Evolutionary conservation across 2,888 invertebrate genomes (phyloP), one percentile per base, ranked within the genome.

Genomic region (Clusia tigrina): DNA sequence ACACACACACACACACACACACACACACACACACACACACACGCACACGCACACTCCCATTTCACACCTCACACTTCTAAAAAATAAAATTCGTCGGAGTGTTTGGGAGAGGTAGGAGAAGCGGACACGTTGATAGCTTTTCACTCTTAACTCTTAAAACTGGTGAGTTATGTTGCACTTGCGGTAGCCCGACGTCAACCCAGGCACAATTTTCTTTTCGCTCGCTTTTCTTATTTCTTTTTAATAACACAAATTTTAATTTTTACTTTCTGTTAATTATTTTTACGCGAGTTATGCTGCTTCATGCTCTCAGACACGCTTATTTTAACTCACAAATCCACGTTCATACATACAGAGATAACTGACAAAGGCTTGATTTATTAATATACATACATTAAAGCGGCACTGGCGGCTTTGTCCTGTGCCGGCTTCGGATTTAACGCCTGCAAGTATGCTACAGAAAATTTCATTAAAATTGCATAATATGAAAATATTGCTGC

Each of bases 181-280:
- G 32, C 42, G 42, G 42, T n/a, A 12, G 9, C 3, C n/a, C n/a
- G 42, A 3, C n/a, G 42, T 17, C 42, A 15, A n/a, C 32, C 32
- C 32, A 32, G 42, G 15, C 42, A 17, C 42, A 42, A 42, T 42
- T 42, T 42, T 42, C 12, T 17, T 42, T n/a, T 42, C n/a, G 42
- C 42, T 42, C n/a, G 42, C 42, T 15, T 42, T 42, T 42, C 42
- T 42, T 42, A 42, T 42, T 42, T 42, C 42, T 42, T 42, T 15
- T 42, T 42, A 42, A 42, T 42, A 15, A 42, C n/a, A 42, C 12
- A 6, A 42, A 3, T 42, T 42, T 42, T n/a, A 42, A 42, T 42
- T n/a, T n/a, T 6, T n/a, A 42, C n/a, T 3, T 42, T 42, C 42
- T 42, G 42, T 42, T 42, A 42, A 42, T 42, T 42, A 42, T 42